Evolutionary conservation across 2,888 invertebrate species (phyloP), one percentile per base, ranked within the genome.

Genomic region (Masnerella sp.): DNA sequence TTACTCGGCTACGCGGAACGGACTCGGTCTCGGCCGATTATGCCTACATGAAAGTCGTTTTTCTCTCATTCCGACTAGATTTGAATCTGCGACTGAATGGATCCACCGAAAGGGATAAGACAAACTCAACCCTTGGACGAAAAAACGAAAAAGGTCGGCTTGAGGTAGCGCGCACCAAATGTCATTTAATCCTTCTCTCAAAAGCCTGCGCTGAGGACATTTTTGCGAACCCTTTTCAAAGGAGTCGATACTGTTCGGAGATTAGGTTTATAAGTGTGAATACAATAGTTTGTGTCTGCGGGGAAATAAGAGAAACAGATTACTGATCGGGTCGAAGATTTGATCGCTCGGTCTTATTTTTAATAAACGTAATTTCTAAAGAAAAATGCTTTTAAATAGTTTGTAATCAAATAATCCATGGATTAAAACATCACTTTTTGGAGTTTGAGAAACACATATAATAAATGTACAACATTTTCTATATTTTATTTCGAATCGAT

Each of bases 101-200:
- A 30, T n/a, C 18, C 28, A 18, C 34, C 5, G 30, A 58, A 20
- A 32, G 62, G 65, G 49, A 56, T 54, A 47, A 65, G 56, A 56
- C 54, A 47, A 65, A 54, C 56, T 56, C 38, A 42, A 65, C 40
- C 49, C 62, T 64, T 64, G 52, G 36, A 56, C 34, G 52, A 56
- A 56, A 40, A 65, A 65, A 65, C 34, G 40, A 54, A 28, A 43
- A 42, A 47, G 32, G 38, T 22, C n/a, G 49, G 11, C 4, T 45
- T 12, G 15, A 54, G 38, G 30, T 45, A 36, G 42, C 40, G 56
- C 42, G 56, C 56, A 42, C 56, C 65, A 67, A 67, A 67, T 67
- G 56, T 56, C 65, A 67, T 25, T 67, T 56, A 56, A 67, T 56
- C 65, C 49, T 52, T 56, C 49, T 49, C 62, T 42, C 47, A 30